These are phyloP conservation scores for Helostoma temminkii DNA, from an alignment of 2,797 vertebrate species.

Conservation along the genomic window DNA sequence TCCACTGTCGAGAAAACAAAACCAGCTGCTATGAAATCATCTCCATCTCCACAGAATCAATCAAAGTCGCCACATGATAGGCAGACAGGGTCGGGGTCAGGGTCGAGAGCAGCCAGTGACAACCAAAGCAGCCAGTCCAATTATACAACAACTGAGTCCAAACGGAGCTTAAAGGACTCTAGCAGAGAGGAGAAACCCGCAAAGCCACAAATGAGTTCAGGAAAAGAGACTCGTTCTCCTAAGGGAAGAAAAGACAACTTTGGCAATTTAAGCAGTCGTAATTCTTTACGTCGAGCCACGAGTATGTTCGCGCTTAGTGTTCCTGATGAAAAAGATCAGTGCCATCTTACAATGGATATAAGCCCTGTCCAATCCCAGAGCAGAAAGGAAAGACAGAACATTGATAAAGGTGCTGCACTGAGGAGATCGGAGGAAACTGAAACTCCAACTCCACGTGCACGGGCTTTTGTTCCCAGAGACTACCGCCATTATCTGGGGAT, in stretches of 20 bases:
- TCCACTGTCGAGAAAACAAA: constrained; percentile 59
- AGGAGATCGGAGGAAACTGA: constrained; percentile 69
- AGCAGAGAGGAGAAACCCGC: constrained; percentile 53
- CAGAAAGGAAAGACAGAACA: constrained; percentile 66
- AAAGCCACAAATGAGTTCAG: constrained; percentile 46
- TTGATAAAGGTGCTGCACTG: constrained; percentile 23
- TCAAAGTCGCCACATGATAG: constrained; percentile 61
- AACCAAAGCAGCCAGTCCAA: constrained; percentile 46
- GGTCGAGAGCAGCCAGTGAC: constrained; percentile 51
- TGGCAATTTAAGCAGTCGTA: constrained; percentile 60
- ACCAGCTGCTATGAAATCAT: constrained; percentile 40
- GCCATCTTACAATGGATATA: constrained; percentile 54
- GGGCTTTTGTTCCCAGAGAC: constrained; percentile 79
- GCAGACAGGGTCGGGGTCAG: constrained; percentile 32
- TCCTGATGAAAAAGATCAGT: constrained; percentile 54
- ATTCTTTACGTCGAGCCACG: constrained; percentile 68
- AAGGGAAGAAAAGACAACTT: constrained; percentile 73
- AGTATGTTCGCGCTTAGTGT: constrained; percentile 80
- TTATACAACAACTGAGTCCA: constrained; percentile 42
- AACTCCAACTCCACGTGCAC: constrained; percentile 68
- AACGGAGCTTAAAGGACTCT: constrained; percentile 60
- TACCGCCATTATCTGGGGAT: constrained; percentile 83
- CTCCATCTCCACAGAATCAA: constrained; percentile 46
- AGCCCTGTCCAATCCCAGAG: constrained; percentile 67
- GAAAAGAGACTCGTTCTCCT: constrained; percentile 62